Conservation (phyloP, 2,888 invertebrate genomes). For the Invenusta paracnida region DNA sequence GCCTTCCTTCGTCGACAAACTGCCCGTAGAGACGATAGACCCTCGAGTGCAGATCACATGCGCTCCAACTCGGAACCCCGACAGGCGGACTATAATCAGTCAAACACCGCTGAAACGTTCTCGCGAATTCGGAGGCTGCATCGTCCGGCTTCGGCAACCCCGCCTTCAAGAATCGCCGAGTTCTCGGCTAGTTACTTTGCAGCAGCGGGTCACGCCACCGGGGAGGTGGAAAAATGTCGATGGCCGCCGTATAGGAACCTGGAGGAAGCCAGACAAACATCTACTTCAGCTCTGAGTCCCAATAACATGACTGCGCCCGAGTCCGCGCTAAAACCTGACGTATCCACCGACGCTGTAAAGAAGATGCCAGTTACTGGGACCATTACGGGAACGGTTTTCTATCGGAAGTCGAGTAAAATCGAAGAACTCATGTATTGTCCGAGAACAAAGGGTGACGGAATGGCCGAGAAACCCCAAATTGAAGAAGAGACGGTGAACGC, state of each 20-base stretch:
- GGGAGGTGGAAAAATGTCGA: not conserved
- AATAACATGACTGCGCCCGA: too few species aligned
- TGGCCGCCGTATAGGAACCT: not conserved
- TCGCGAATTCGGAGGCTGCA: not conserved
- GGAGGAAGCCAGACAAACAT: not conserved
- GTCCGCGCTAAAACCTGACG: not conserved
- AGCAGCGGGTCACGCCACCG: not conserved
- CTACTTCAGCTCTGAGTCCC: not conserved
- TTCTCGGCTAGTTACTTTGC: not conserved
- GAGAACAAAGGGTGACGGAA: not conserved
- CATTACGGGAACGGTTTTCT: not conserved
- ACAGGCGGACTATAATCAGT: not conserved
- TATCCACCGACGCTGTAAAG: not conserved
- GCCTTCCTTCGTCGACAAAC: not conserved
- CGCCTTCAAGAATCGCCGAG: not conserved
- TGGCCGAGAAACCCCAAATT: not conserved
- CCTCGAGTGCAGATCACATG: not conserved
- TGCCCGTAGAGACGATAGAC: not conserved
- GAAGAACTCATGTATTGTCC: slow-evolving; percentile 8
- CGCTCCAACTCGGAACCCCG: not conserved
- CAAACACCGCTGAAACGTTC: not conserved
- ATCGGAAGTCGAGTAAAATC: not conserved
- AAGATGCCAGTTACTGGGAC: not conserved
- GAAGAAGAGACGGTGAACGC: not conserved
- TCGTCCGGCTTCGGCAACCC: not conserved